Conservation (phyloP, 2,888 invertebrate genomes). For the Cordilura impudica region DNA sequence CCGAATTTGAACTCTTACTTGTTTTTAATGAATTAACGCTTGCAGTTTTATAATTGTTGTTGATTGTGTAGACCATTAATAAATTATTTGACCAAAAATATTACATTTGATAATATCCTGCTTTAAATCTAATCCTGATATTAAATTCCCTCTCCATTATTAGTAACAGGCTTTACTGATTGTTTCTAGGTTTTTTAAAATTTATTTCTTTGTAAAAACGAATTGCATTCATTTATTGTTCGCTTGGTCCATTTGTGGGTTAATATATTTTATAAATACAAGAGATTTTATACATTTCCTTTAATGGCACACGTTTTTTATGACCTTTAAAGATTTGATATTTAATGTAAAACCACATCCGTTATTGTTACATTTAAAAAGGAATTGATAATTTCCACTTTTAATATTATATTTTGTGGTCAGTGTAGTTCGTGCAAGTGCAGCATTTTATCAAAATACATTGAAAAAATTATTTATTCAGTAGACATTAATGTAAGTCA, state of each 20-base stretch:
- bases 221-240: no score
- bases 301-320: neutral
- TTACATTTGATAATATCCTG: no score
- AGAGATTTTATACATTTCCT: neutral
- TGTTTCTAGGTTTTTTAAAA: no score
- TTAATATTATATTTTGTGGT: neutral
- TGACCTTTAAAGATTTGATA: conserved; percentile 8
- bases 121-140: no score
- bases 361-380: neutral
- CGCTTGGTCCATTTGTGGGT: neutral
- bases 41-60: no score
- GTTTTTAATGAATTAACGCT: no score
- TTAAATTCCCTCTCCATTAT: no score
- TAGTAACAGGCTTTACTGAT: no score
- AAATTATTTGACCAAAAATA: no score
- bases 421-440: neutral
- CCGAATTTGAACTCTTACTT: no score
- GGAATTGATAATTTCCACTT: neutral
- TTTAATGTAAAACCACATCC: conserved; percentile 6
- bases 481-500: conserved; percentile 13
- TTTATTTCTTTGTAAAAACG: no score
- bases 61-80: no score
- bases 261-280: neutral
- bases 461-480: conserved; percentile 43
- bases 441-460: neutral